Percentiles rank a stretch among this genome's conserved stretches.
These are phyloP conservation scores for Hydropotes inermis DNA, from an alignment of 2,113 vertebrate species.

Conservation along the genomic window DNA sequence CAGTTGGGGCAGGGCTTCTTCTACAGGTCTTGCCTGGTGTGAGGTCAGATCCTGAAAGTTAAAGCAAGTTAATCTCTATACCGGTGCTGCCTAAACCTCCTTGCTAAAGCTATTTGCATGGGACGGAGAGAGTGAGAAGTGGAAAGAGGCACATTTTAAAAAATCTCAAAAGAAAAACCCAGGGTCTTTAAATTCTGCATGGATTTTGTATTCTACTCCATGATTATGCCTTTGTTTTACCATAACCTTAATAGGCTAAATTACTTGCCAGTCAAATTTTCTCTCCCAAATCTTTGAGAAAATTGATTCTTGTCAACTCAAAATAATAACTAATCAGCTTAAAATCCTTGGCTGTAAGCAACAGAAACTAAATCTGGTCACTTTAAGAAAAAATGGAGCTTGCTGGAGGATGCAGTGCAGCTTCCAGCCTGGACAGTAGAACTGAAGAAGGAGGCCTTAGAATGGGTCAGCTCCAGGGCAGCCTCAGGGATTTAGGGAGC, in stretches of 20 bases:
- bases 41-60: background rate
- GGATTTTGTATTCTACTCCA: background rate
- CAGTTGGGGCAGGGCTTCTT: background rate
- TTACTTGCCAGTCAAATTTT: conserved; percentile 19
- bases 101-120: background rate
- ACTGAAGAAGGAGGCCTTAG: background rate
- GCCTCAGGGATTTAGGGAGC: background rate
- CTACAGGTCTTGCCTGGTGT: background rate
- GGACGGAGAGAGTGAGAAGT: background rate
- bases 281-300: background rate
- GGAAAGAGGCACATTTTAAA: background rate
- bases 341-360: background rate
- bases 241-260: conserved; percentile 20
- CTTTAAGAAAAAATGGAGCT: background rate
- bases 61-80: background rate
- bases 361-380: background rate
- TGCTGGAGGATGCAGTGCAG: background rate
- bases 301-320: background rate
- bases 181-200: background rate
- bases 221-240: background rate
- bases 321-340: background rate
- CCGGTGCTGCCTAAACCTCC: background rate
- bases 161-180: background rate
- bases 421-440: background rate
- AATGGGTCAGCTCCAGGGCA: background rate